Evolutionary conservation across 2,888 invertebrate genomes (phyloP).

Genomic region (Smittia sp.): DNA sequence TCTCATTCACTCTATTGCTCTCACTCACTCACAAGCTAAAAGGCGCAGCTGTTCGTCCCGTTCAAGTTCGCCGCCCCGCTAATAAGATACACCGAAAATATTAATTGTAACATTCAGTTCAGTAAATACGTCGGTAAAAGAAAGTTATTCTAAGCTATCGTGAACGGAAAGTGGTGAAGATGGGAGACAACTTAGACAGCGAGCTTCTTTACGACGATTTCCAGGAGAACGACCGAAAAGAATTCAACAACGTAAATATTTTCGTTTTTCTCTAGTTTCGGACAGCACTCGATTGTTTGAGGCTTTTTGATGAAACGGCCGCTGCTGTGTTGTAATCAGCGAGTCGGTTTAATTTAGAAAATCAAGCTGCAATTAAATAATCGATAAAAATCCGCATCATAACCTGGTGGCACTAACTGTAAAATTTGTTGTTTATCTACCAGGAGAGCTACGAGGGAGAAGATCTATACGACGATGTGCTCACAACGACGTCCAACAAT

Average conservation of each 20-base stretch:
- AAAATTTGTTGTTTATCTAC: constrained; percentile 44
- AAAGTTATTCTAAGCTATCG: not conserved
- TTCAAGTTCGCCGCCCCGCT: too few species aligned
- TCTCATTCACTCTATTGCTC: too few species aligned
- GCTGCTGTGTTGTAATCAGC: too few species aligned
- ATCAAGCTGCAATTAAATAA: not conserved
- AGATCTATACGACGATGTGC: constrained; percentile 94
- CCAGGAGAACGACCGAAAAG: constrained; percentile 26
- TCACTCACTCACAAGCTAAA: too few species aligned
- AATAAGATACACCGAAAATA: not conserved
- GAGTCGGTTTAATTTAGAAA: not conserved
- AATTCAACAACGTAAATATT: constrained; percentile 48
- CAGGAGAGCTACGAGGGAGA: constrained; percentile 83
- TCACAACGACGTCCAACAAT: constrained; percentile 68
- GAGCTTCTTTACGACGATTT: constrained; percentile 92
- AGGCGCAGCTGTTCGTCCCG: too few species aligned
- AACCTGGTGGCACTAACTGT: constrained; percentile 29
- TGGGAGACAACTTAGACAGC: constrained; percentile 95
- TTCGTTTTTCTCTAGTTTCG: not conserved
- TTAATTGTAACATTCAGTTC: not conserved
- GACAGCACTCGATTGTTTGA: too few species aligned
- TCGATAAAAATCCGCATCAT: not conserved
- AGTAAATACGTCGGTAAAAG: not conserved
- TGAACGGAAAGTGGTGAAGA: constrained; percentile 54
- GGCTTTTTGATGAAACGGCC: too few species aligned